Conservation (phyloP, 2,113 vertebrate genomes). For the Pseudolaguvia tuberculata region DNA sequence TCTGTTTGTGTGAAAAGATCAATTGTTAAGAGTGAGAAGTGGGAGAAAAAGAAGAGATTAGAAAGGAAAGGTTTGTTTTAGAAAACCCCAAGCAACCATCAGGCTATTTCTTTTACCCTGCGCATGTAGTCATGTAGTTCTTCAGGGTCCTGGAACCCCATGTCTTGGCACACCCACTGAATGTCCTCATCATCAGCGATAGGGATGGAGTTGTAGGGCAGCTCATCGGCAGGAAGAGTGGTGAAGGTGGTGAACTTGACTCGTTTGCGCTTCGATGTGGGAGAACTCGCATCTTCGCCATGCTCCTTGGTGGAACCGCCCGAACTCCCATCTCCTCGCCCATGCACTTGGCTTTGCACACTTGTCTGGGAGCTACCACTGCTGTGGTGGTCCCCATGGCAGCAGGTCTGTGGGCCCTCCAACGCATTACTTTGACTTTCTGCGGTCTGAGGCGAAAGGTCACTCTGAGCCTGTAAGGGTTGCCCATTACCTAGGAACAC, state of each 20-base stretch:
- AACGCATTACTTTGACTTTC: constrained; percentile 80
- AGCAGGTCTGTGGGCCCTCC: constrained; percentile 86
- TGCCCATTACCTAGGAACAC: constrained; percentile 95
- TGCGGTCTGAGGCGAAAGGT: constrained; percentile 82
- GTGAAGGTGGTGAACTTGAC: constrained; percentile 98
- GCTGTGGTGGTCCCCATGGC: constrained; percentile 90
- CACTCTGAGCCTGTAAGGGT: constrained; percentile 82
- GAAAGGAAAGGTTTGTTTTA: constrained; percentile 61
- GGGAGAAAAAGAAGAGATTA: constrained; percentile 67
- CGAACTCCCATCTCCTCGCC: constrained; percentile 89
- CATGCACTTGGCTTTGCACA: constrained; percentile 93
- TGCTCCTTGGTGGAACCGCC: constrained; percentile 87
- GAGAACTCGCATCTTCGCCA: constrained; percentile 87
- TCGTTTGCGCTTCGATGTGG: constrained; percentile 94
- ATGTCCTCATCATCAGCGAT: constrained; percentile 91
- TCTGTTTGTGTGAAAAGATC: constrained; percentile 59
- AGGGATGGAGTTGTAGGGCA: constrained; percentile 93
- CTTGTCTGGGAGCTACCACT: constrained; percentile 96
- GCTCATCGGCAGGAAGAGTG: constrained; percentile 87
- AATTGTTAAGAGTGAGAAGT: constrained; percentile 67
- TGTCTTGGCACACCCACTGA: constrained; percentile 95
- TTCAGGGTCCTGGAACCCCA: constrained; percentile 88
- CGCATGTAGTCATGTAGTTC: constrained; percentile 94
- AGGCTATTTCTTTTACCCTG: constrained; percentile 95
- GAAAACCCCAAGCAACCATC: constrained; percentile 55